These are phyloP conservation scores for Streptopelia turtur DNA, from an alignment of 2,797 vertebrate genomes.

Conservation along the genomic window DNA sequence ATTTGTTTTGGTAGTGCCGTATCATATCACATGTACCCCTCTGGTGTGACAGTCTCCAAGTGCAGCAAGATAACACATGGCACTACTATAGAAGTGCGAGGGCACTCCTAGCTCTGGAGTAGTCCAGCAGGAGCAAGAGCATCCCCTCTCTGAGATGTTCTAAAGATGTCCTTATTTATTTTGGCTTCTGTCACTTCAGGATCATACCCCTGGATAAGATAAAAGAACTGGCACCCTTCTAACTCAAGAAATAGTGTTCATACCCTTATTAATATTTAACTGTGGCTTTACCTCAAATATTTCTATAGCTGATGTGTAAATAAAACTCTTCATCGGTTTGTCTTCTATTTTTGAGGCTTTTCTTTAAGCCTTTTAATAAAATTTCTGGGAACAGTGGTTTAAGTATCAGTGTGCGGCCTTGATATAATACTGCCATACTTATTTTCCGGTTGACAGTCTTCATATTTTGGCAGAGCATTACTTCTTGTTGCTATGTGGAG, in stretches of 20 bases:
- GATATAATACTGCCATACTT: neutral
- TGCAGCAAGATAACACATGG: neutral
- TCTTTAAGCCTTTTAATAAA: neutral
- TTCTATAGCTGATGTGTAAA: neutral
- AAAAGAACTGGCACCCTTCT: neutral
- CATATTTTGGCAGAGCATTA: neutral
- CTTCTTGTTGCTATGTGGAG: neutral
- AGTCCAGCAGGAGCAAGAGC: neutral
- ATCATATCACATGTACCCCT: accelerated
- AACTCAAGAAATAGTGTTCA: neutral
- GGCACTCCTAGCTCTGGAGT: neutral
- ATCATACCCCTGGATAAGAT: neutral
- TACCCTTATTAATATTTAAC: neutral
- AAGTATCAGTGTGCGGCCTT: neutral
- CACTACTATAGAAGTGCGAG: neutral
- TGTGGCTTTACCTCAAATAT: neutral
- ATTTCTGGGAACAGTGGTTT: neutral
- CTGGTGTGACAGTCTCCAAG: neutral
- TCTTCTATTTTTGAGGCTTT: neutral
- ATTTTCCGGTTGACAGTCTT: neutral
- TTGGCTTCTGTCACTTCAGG: neutral
- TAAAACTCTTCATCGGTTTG: neutral
- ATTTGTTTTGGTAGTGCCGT: neutral
- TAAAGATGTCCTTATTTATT: neutral
- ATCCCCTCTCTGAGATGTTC: neutral